Evolutionary conservation across 2,888 invertebrate species (phyloP).

Genomic region (Aphodius granarius): DNA sequence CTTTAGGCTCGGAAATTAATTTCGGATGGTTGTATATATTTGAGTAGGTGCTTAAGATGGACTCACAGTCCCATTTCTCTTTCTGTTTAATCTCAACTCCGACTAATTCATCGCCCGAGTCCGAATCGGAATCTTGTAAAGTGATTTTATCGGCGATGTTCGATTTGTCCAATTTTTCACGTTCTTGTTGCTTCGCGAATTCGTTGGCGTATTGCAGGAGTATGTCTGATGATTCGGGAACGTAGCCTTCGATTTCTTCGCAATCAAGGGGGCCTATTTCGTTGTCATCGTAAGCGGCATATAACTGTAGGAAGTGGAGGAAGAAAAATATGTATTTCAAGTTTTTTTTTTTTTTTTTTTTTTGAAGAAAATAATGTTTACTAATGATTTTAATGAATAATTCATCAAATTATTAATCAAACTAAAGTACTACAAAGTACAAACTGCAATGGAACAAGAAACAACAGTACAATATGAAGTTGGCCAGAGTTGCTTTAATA

Average conservation of each 20-base stretch:
- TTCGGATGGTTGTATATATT: conserved; percentile 92
- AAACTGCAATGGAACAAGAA: too few relatives aligned
- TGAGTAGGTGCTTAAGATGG: conserved; percentile 86
- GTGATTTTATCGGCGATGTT: conserved; percentile 47
- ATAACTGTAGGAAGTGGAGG: conserved; percentile 56
- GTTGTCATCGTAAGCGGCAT: conserved; percentile 82
- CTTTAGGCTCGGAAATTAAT: conserved; percentile 72
- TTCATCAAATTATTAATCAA: too few relatives aligned
- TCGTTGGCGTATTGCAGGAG: conserved; percentile 75
- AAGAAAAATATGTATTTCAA: conserved; percentile 48
- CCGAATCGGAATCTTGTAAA: conserved; percentile 44
- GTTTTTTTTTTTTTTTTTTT: too few relatives aligned
- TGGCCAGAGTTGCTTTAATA: too few relatives aligned
- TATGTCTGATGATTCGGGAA: conserved; percentile 69
- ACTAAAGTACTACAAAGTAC: too few relatives aligned
- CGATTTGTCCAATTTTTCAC: conserved; percentile 59
- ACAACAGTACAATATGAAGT: too few relatives aligned
- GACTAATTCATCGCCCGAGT: conserved; percentile 62
- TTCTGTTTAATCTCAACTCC: conserved; percentile 65
- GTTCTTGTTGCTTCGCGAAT: conserved; percentile 65
- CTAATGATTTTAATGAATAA: too few relatives aligned
- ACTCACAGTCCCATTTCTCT: conserved; percentile 89
- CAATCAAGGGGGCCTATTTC: conserved; percentile 88
- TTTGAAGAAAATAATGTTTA: too few relatives aligned
- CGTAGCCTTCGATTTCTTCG: conserved; percentile 84